These are phyloP conservation scores for Melanotaenia parkinsoni DNA, from an alignment of 2,797 vertebrate species.

Conservation along the genomic window DNA sequence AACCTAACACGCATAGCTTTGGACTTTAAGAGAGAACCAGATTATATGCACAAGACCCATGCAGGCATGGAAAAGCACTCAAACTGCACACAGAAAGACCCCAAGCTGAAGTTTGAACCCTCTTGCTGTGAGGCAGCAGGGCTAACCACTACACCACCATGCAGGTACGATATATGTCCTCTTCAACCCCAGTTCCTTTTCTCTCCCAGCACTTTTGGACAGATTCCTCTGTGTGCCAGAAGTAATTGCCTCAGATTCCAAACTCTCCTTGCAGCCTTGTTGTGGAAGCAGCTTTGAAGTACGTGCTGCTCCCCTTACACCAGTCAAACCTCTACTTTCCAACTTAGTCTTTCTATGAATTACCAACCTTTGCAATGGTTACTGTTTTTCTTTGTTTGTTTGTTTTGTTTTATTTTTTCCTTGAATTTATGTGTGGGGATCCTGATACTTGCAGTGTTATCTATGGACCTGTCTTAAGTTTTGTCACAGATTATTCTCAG, in stretches of 20 bases:
- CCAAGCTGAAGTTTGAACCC: background rate
- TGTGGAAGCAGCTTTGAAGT: conserved; percentile 23
- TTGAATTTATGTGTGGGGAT: background rate
- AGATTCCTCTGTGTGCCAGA: conserved; percentile 15
- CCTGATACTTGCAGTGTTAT: background rate
- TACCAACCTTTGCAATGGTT: background rate
- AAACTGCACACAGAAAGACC: background rate
- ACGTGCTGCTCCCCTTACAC: conserved; percentile 2
- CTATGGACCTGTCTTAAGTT: background rate
- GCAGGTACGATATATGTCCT: conserved; percentile 9
- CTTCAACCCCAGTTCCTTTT: conserved; percentile 12
- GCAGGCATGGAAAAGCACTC: background rate
- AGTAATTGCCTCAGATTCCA: conserved; percentile 15
- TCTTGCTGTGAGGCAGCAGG: conserved; percentile 14
- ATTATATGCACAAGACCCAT: background rate
- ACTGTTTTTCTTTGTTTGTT: background rate
- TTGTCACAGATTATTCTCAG: background rate
- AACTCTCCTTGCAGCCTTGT: conserved; percentile 9
- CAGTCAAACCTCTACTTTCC: background rate
- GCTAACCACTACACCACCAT: background rate
- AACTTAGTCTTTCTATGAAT: conserved; percentile 1
- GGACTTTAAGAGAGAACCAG: background rate
- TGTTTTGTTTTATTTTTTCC: background rate
- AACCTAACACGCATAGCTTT: background rate
- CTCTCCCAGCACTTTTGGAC: conserved; percentile 9